Percentiles rank a stretch among this genome's conserved stretches.
These are phyloP conservation scores for Sebastes melanostomus DNA, from an alignment of 2,797 vertebrate genomes.

Conservation along the genomic window DNA sequence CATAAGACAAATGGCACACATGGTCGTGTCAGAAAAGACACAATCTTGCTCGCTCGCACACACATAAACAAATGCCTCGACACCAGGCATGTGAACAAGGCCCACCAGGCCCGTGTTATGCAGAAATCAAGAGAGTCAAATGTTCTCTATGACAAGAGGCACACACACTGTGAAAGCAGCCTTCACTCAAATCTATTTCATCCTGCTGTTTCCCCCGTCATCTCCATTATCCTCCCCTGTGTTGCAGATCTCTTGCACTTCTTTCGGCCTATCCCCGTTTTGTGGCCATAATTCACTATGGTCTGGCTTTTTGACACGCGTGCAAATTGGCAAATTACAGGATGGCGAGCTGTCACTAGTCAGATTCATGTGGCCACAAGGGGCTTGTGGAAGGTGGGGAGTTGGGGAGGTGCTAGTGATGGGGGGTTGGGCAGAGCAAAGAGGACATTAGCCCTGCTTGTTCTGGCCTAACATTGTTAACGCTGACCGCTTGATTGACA, in stretches of 20 bases:
- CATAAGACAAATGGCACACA: slow-evolving; percentile 61
- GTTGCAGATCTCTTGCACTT: slow-evolving; percentile 65
- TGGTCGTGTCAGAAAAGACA: slow-evolving; percentile 56
- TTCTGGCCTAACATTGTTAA: slow-evolving; percentile 84
- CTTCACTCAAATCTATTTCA: slow-evolving; percentile 70
- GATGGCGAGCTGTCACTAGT: slow-evolving; percentile 78
- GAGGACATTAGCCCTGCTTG: slow-evolving; percentile 70
- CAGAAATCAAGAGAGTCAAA: slow-evolving; percentile 55
- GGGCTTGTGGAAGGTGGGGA: slow-evolving; percentile 67
- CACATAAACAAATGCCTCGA: slow-evolving; percentile 23
- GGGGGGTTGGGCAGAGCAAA: slow-evolving; percentile 59
- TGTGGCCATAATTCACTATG: slow-evolving; percentile 77
- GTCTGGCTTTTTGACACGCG: slow-evolving; percentile 84
- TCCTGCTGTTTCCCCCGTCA: slow-evolving; percentile 65
- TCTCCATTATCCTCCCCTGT: slow-evolving; percentile 67
- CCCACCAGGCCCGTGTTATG: slow-evolving; percentile 45
- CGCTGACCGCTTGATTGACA: slow-evolving; percentile 78
- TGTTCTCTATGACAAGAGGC: slow-evolving; percentile 44
- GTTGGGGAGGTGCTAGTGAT: slow-evolving; percentile 44
- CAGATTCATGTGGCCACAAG: slow-evolving; percentile 78
- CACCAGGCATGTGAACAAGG: slow-evolving; percentile 27
- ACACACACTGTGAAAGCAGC: slow-evolving; percentile 57
- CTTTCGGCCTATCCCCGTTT: slow-evolving; percentile 76
- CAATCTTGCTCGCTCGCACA: slow-evolving; percentile 6
- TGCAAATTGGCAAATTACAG: slow-evolving; percentile 86